A percentile compares a stretch with the other conserved stretches of the same genome.
These are phyloP conservation scores for Epistrophe eligans DNA, from an alignment of 2,888 invertebrate species.

Conservation along the genomic window DNA sequence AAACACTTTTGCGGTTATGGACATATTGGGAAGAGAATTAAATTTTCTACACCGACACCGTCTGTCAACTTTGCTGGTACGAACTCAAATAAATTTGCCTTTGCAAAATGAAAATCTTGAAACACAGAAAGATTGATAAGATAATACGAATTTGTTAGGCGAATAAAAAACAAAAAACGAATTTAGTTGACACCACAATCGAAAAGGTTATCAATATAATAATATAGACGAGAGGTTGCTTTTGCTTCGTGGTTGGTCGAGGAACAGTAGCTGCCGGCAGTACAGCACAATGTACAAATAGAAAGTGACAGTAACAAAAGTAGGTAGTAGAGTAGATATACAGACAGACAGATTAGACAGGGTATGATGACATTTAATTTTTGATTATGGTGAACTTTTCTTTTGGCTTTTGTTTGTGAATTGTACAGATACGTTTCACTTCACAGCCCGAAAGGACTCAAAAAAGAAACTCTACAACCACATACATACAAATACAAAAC, in stretches of 20 bases:
- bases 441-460: too few species aligned
- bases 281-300: not conserved
- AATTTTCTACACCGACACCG: slow-evolving; percentile 7
- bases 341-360: too few species aligned
- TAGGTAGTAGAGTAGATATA: too few species aligned
- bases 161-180: slow-evolving; percentile 27
- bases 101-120: slow-evolving; percentile 19
- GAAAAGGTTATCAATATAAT: slow-evolving; percentile 65
- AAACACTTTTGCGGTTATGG: slow-evolving; percentile 79
- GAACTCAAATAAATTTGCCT: slow-evolving; percentile 77
- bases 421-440: too few species aligned
- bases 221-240: slow-evolving; percentile 27
- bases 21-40: slow-evolving; percentile 78
- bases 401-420: not conserved
- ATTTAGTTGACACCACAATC: slow-evolving; percentile 42
- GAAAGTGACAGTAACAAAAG: not conserved
- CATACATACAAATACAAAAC: too few species aligned
- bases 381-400: slow-evolving; percentile 4
- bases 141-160: slow-evolving; percentile 26
- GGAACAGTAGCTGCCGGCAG: not conserved
- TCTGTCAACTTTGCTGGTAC: slow-evolving; percentile 51
- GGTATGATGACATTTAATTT: not conserved
- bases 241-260: slow-evolving; percentile 69
- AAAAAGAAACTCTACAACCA: too few species aligned
- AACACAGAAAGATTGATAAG: slow-evolving; percentile 24